phyloP scores from a whole-genome alignment of 2,888 invertebrate genomes.

The Thecophora atra region DNA sequence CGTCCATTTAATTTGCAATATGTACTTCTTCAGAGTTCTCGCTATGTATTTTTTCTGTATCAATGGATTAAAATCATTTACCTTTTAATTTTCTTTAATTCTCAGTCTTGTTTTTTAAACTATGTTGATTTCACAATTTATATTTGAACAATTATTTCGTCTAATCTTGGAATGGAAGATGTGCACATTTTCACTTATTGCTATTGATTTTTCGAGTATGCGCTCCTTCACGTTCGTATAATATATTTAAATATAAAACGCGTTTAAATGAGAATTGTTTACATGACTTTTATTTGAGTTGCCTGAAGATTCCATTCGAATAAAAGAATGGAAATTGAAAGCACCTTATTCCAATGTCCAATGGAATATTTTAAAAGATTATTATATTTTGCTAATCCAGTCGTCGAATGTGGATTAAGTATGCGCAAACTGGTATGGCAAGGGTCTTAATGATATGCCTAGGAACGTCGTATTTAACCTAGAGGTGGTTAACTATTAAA shows the following conservation, averaged over 20 bases:
- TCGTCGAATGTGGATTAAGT: too few relatives aligned
- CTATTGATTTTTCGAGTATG: constrained; percentile 32
- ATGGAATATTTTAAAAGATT: too few relatives aligned
- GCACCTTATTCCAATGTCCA: too few relatives aligned
- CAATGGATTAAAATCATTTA: neutral
- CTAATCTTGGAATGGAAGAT: constrained; percentile 5
- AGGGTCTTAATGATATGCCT: too few relatives aligned
- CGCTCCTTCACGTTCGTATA: constrained; percentile 31
- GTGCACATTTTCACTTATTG: constrained; percentile 16
- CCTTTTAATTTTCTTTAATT: constrained; percentile 10
- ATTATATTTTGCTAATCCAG: too few relatives aligned
- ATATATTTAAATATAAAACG: constrained; percentile 37
- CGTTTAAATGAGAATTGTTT: constrained; percentile 40
- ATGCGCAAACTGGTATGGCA: too few relatives aligned
- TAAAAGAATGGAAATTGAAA: too few relatives aligned
- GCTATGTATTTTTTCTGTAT: neutral
- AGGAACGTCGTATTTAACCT: too few relatives aligned
- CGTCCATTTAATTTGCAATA: neutral
- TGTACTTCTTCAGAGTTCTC: neutral
- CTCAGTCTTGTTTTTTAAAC: constrained; percentile 10
- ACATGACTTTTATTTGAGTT: constrained; percentile 37
- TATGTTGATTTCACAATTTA: neutral
- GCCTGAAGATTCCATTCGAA: constrained; percentile 26
- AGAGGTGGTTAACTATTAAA: too few relatives aligned
- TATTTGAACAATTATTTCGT: neutral